Conservation (phyloP, 1,140 invertebrate genomes). For the Drosophila miranda region DNA sequence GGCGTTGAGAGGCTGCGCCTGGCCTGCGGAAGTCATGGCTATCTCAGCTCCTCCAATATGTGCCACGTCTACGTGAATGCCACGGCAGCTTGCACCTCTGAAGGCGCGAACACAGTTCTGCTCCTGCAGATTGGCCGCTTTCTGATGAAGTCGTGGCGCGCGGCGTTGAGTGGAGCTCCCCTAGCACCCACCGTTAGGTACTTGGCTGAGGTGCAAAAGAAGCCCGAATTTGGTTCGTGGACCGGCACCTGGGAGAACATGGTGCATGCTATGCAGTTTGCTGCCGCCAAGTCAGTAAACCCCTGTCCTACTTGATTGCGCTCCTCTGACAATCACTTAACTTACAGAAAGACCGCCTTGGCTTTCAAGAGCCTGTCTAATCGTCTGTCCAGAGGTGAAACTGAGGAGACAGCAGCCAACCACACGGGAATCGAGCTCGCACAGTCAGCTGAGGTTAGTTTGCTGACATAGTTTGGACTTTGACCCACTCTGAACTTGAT, state of each 20-base stretch:
- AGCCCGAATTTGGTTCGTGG: conserved; percentile 83
- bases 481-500: not conserved
- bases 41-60: conserved; percentile 92
- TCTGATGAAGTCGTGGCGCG: conserved; percentile 89
- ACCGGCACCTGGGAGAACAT: conserved; percentile 86
- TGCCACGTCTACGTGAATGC: conserved; percentile 90
- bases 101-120: conserved; percentile 97
- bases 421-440: conserved; percentile 90
- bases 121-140: conserved; percentile 94
- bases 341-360: conserved; percentile 86
- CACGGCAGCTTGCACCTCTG: conserved; percentile 94
- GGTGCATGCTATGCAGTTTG: conserved; percentile 86
- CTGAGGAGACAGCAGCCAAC: conserved; percentile 92
- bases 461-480: not conserved
- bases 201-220: conserved; percentile 82
- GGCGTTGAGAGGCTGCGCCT: conserved; percentile 91
- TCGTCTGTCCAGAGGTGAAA: conserved; percentile 84
- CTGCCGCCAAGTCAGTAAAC: conserved; percentile 87
- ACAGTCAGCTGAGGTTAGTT: conserved; percentile 87
- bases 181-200: conserved; percentile 87
- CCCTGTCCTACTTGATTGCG: not conserved
- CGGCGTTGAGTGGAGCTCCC: conserved; percentile 83
- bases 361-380: conserved; percentile 87
- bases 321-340: conserved; percentile 14
- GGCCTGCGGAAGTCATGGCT: conserved; percentile 97